Conservation (phyloP, 2,113 vertebrate species). For the Herpailurus yagouaroundi region DNA sequence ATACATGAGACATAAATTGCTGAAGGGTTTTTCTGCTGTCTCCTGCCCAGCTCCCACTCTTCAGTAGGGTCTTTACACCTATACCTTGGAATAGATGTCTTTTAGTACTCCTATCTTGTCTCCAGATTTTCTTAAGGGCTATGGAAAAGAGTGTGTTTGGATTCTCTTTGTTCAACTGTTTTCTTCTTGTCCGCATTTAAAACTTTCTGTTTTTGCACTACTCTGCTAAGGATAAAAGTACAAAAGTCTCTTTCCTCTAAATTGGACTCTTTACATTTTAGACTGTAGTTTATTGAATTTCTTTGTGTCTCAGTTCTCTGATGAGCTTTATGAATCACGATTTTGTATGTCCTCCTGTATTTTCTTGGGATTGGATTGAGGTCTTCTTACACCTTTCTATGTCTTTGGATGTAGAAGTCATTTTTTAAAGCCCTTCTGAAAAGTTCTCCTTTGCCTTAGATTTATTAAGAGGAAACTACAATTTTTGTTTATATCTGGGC, state of each 20-base stretch:
- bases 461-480: not conserved
- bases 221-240: not conserved
- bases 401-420: not conserved
- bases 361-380: not conserved
- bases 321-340: not conserved
- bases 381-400: not conserved
- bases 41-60: not conserved
- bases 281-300: not conserved
- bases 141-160: not conserved
- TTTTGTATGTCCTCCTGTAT: not conserved
- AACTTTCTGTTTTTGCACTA: not conserved
- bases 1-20: not conserved
- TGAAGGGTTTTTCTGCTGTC: not conserved
- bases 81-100: not conserved
- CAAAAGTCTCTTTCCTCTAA: not conserved
- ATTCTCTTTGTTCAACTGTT: not conserved
- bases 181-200: not conserved
- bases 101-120: not conserved
- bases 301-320: not conserved
- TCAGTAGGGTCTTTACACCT: not conserved
- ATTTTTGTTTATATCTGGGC: not conserved
- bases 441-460: not conserved
- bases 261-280: not conserved
- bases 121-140: not conserved
- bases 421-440: not conserved